These are phyloP conservation scores for Morus bassanus DNA, from an alignment of 2,797 vertebrate genomes.

Conservation along the genomic window DNA sequence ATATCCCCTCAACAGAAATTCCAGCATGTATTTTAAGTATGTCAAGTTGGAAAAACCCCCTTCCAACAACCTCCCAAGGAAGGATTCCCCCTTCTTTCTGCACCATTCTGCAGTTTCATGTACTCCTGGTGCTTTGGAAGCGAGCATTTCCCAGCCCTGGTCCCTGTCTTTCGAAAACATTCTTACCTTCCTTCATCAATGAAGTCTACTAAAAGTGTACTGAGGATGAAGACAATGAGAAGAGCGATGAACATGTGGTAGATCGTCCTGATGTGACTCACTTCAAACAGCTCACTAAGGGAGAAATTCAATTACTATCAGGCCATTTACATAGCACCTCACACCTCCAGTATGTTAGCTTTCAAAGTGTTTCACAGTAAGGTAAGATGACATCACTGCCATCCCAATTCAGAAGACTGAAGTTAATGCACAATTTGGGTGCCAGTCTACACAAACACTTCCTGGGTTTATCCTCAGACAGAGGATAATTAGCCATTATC, in stretches of 20 bases:
- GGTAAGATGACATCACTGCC: background rate
- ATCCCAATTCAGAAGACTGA: background rate
- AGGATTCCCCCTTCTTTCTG: background rate
- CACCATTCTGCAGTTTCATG: background rate
- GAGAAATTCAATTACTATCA: background rate
- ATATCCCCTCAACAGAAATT: background rate
- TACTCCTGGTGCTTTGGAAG: background rate
- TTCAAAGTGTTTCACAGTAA: background rate
- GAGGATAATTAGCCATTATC: background rate
- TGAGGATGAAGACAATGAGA: constrained; percentile 95
- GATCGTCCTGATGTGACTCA: constrained; percentile 97
- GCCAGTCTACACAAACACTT: background rate
- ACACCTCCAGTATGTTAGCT: background rate
- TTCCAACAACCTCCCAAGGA: background rate
- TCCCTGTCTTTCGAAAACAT: background rate
- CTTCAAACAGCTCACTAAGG: constrained; percentile 93
- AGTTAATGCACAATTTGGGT: background rate
- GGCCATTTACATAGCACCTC: background rate
- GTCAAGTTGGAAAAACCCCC: background rate
- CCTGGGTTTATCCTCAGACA: background rate
- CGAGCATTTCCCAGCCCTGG: background rate
- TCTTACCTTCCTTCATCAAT: constrained; percentile 95
- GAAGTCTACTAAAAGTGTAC: constrained; percentile 91
- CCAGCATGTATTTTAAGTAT: background rate
- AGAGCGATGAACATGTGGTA: constrained; percentile 99